Evolutionary conservation across 2,113 vertebrate genomes (phyloP).

Genomic region (Bos javanicus): DNA sequence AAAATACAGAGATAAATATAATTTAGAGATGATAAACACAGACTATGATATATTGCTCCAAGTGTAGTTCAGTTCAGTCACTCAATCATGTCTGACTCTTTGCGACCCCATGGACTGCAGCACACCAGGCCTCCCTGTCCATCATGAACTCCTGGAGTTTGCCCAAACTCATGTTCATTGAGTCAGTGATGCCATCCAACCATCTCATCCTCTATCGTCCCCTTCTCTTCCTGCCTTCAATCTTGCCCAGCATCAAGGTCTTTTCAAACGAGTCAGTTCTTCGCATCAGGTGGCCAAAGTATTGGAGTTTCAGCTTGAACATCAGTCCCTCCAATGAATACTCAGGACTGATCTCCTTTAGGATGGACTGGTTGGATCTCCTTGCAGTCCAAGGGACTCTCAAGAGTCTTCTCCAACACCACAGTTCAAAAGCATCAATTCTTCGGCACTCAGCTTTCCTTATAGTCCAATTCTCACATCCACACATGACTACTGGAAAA

Average conservation of each 20-base stretch:
- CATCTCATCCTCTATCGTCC: neutral
- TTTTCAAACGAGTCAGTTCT: neutral
- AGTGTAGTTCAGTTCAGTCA: neutral
- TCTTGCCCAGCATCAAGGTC: neutral
- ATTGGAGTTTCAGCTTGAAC: neutral
- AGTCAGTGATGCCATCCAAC: neutral
- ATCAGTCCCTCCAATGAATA: neutral
- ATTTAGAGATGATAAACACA: neutral
- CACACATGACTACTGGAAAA: neutral
- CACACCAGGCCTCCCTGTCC: neutral
- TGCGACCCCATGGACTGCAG: neutral
- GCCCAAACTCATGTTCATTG: neutral
- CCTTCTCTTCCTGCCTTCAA: neutral
- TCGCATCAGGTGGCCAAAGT: neutral
- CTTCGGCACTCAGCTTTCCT: neutral
- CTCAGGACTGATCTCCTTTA: neutral
- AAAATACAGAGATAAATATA: conserved; percentile 16
- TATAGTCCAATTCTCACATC: neutral
- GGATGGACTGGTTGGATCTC: neutral
- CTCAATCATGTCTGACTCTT: neutral
- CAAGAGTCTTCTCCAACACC: neutral
- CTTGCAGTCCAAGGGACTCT: neutral
- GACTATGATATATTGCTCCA: neutral
- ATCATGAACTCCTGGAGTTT: neutral
- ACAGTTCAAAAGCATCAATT: neutral